Evolutionary conservation across 2,113 vertebrate species (phyloP).

Genomic region (Condylura cristata): DNA sequence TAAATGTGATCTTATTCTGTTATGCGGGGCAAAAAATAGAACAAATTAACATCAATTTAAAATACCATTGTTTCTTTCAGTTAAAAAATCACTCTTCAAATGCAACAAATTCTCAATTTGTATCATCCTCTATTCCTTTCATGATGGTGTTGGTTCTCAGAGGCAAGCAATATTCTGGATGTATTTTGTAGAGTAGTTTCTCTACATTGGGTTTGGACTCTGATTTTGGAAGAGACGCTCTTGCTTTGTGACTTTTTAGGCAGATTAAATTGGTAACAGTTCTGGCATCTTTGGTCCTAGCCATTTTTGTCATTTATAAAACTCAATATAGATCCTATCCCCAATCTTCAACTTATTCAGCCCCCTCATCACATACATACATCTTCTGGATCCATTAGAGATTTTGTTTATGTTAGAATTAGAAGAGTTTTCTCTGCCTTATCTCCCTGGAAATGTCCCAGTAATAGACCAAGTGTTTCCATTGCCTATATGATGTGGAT

Average conservation of each 20-base stretch:
- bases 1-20: not conserved
- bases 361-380: not conserved
- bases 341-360: not conserved
- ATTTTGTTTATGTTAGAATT: not conserved
- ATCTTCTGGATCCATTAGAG: not conserved
- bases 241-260: not conserved
- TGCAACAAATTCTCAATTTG: not conserved
- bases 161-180: not conserved
- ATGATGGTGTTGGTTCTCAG: not conserved
- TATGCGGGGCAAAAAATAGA: not conserved
- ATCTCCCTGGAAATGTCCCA: not conserved
- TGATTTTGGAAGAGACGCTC: not conserved
- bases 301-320: not conserved
- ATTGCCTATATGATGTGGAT: not conserved
- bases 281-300: not conserved
- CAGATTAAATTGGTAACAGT: not conserved
- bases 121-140: not conserved
- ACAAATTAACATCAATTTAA: not conserved
- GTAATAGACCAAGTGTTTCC: not conserved
- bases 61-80: not conserved
- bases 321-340: not conserved
- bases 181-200: not conserved
- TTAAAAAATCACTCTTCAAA: not conserved
- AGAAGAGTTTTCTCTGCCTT: not conserved
- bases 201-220: not conserved